A percentile compares a stretch with the other conserved stretches of the same genome.
Evolutionary conservation across 2,797 vertebrate species (phyloP).

Genomic region (Diglossa cyanea): DNA sequence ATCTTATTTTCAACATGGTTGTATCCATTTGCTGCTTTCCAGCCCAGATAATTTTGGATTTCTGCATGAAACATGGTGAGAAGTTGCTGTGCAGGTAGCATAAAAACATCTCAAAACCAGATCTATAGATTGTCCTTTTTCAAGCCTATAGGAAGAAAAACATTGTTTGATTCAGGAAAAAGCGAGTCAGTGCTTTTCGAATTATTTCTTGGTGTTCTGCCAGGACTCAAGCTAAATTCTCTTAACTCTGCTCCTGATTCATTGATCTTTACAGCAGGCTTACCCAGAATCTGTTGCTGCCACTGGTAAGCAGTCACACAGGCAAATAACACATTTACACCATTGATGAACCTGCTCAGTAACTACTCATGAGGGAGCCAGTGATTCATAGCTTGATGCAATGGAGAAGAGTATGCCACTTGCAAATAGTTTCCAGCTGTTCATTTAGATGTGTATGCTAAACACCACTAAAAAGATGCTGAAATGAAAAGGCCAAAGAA

Average conservation of each 20-base stretch:
- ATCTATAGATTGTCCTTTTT: background rate
- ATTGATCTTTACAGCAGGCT: background rate
- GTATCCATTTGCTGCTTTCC: background rate
- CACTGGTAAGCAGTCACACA: background rate
- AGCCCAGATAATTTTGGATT: background rate
- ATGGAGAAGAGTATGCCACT: background rate
- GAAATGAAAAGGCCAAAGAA: background rate
- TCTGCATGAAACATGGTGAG: background rate
- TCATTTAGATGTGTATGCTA: constrained; percentile 12
- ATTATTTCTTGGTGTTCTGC: background rate
- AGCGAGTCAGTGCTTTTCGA: background rate
- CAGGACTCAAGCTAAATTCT: background rate
- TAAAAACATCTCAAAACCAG: background rate
- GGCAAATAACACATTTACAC: background rate
- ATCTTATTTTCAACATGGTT: background rate
- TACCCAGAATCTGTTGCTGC: background rate
- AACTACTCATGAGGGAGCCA: background rate
- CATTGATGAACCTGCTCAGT: background rate
- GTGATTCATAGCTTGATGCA: background rate
- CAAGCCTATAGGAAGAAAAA: background rate
- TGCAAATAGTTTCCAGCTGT: constrained; percentile 5
- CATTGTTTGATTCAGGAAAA: background rate
- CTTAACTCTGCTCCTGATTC: background rate
- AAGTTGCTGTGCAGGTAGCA: background rate
- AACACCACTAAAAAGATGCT: background rate